Evolutionary conservation across 2,113 vertebrate species (phyloP), one percentile per base, ranked within the genome.

Genomic region (Xenus cinereus): DNA sequence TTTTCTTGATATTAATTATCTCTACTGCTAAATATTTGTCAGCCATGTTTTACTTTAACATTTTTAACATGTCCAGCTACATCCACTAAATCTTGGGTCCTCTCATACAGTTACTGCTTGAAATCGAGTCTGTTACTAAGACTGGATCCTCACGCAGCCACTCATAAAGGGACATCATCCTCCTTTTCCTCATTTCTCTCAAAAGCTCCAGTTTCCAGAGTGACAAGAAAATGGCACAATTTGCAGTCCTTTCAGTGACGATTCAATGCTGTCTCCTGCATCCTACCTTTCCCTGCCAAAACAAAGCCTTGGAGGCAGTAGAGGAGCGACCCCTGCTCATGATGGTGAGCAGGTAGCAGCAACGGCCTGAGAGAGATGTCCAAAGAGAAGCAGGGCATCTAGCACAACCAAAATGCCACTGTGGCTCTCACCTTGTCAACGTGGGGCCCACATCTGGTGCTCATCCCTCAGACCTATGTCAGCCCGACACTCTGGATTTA

Each of bases 141-240:
- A 28, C 28, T 9, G 3, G 37, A 82, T 59, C 32, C 43, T 85
- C 26, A 63, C 1, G 0, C 4, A 9, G 67, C 22, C 33, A 46
- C 43, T 73, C 62, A 19, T 7, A 33, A 37, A 51, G 11, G 26
- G 53, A 39, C 13, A 54, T 45, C 2, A 1, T 6, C 6, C 7
- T 87, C 23, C 35, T 69, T 72, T 53, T 50, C 26, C 27, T 82
- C 54, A 19, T 79, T 69, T 59, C 21, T 41, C 5, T 32, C 10
- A 45, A 88, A 57, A 51, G 6, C 20, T 68, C 14, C 4, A 5
- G 28, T 79, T 85, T 35, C n/a, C 33, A 33, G 75, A 63, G 15
- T 43, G 28, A 37, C 26, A 46, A 41, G 17, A 3, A 4, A 82
- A 59, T 10, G 7, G 27, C 48, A 73, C 0, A 0, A 77, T 86